A percentile compares a stretch with the other conserved stretches of the same genome.
phyloP scores from a whole-genome alignment of 2,113 vertebrate species.

The Muscicapa adusta region DNA sequence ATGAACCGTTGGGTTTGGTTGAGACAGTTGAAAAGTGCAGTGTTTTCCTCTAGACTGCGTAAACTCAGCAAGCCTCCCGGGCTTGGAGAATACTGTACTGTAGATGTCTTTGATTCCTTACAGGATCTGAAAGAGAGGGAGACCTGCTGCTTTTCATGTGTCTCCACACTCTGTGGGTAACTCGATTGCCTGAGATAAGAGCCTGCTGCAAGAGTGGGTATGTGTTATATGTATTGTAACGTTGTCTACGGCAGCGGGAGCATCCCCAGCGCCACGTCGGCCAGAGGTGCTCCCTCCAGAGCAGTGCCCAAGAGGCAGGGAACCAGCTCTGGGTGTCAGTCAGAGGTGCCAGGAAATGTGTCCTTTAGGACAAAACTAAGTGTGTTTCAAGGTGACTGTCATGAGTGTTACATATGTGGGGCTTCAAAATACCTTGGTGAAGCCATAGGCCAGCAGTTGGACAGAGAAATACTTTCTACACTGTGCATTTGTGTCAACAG shows the following conservation, averaged over 20 bases:
- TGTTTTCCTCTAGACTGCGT: constrained; percentile 18
- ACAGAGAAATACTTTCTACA: background rate
- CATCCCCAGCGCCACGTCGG: fast-evolving
- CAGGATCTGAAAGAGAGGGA: constrained; percentile 64
- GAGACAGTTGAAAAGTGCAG: constrained; percentile 43
- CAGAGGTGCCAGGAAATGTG: background rate
- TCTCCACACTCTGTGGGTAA: constrained; percentile 61
- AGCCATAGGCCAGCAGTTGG: background rate
- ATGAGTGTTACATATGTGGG: background rate
- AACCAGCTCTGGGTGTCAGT: background rate
- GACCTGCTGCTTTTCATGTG: constrained; percentile 64
- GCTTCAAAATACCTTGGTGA: background rate
- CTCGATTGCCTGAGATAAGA: constrained; percentile 58
- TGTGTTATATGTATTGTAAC: constrained; percentile 43
- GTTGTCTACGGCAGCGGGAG: constrained; percentile 2
- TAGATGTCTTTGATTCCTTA: constrained; percentile 66
- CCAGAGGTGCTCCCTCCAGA: background rate
- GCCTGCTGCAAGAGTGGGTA: constrained; percentile 62
- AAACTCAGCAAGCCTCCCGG: background rate
- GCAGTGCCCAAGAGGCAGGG: background rate
- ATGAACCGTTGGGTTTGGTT: background rate
- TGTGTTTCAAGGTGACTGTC: background rate
- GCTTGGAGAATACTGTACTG: constrained; percentile 60
- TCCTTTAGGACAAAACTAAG: background rate
- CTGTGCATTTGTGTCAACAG: background rate